Evolutionary conservation across 2,113 vertebrate genomes (phyloP), one percentile per base, ranked within the genome.

Genomic region (Oenanthe melanoleuca): DNA sequence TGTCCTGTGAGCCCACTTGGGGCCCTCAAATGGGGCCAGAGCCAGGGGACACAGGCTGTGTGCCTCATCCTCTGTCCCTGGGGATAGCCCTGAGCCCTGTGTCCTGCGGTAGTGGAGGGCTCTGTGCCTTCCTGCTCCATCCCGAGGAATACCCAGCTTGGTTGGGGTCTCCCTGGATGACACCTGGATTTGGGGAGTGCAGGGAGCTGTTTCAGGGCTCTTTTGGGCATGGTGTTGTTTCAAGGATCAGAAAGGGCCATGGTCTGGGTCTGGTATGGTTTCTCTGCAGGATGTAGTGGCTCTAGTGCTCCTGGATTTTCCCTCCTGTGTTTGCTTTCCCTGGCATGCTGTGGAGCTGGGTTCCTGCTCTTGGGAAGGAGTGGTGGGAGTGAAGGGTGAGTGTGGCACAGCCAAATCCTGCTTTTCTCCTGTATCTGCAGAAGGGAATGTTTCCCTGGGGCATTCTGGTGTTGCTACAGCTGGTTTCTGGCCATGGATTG

Each of bases 231-330:
- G 1, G 37, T 13, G 6, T 29, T 3, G 0, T 71, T 81, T 56
- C 0, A 0, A 71, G 52, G 67, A 44, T 83, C 0, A 0, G 38
- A 38, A 80, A 60, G 57, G 1, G 0, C 59, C 0, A 0, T 0
- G 3, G 23, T 37, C 44, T 45, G 44, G 44, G 26, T 13, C 57
- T 59, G 64, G 37, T 47, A 38, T 0, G 1, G 21, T 64, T 79
- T 52, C 78, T 75, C 70, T 86, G 86, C 60, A 52, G 78, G 53
- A 29, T 83, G 65, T 37, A 33, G 67, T 66, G 49, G 49, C 73
- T 82, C 28, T 85, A 70, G 38, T 73, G 88, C 82, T 91, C 64
- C 86, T 88, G 72, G 49, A 14, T 31, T 79, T 72, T 92, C 88
- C 52, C 72, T 69, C 15, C 56, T 23, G 44, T 37, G 21, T 67